Conservation (phyloP, 2,888 invertebrate genomes). For the Lordiphosa fenestrarum region DNA sequence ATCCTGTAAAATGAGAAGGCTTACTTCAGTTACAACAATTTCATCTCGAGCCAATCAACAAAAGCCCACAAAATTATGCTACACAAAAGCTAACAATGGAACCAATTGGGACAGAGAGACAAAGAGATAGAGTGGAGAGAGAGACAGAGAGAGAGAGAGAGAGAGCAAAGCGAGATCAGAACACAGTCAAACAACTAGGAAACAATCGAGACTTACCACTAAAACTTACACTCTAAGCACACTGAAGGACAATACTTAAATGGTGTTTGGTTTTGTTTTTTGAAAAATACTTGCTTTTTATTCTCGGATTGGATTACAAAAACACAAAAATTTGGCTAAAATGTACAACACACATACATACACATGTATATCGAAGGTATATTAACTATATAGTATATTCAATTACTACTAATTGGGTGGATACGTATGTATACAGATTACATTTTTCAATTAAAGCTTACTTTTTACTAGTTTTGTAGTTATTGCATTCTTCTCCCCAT, state of each 20-base stretch:
- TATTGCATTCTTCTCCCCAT: slow-evolving; percentile 60
- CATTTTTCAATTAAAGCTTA: slow-evolving; percentile 59
- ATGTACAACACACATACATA: slow-evolving; percentile 71
- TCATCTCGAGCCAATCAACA: slow-evolving; percentile 9
- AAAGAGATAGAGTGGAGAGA: slow-evolving; percentile 23
- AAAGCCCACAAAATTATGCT: slow-evolving; percentile 32
- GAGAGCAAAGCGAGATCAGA: slow-evolving; percentile 35
- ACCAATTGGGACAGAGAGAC: slow-evolving; percentile 18
- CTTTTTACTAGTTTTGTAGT: slow-evolving; percentile 39
- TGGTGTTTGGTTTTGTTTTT: slow-evolving; percentile 17
- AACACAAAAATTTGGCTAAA: slow-evolving; percentile 69
- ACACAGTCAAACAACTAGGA: slow-evolving; percentile 26
- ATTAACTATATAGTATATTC: slow-evolving; percentile 44
- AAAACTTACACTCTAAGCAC: slow-evolving; percentile 41
- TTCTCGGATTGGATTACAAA: slow-evolving; percentile 59
- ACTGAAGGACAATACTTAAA: slow-evolving; percentile 15
- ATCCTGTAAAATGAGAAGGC: slow-evolving; percentile 90
- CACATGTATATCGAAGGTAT: slow-evolving; percentile 35
- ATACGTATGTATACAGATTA: slow-evolving; percentile 48
- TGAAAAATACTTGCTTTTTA: slow-evolving; percentile 53
- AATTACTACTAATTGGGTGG: slow-evolving; percentile 49
- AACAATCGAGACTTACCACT: slow-evolving; percentile 36
- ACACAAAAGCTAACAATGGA: slow-evolving; percentile 21
- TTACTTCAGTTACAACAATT: slow-evolving; percentile 29
- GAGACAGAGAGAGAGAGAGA: slow-evolving; percentile 19